Conservation (phyloP, 1,140 invertebrate genomes). For the Drosophila tani region DNA sequence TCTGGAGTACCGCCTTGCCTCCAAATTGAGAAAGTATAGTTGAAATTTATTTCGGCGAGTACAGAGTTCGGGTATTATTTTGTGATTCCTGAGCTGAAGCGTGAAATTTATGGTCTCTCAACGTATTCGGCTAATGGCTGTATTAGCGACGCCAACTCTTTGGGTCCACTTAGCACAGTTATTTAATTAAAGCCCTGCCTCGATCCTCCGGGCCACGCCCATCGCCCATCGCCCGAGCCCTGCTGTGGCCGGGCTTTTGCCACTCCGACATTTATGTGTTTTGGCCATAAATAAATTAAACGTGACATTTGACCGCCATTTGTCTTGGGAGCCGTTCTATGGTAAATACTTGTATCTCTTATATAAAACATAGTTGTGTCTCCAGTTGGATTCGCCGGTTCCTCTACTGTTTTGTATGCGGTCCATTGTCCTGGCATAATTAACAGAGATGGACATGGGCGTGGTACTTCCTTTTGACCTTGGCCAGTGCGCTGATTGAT, state of each 20-base stretch:
- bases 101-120: constrained; percentile 68
- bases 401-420: constrained; percentile 60
- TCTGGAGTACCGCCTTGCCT: constrained; percentile 12
- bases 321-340: constrained; percentile 65
- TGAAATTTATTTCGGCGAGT: constrained; percentile 18
- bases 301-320: constrained; percentile 82
- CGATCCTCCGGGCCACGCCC: constrained; percentile 2
- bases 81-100: constrained; percentile 26
- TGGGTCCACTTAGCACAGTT: constrained; percentile 74
- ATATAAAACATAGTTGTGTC: constrained; percentile 69
- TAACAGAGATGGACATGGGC: constrained; percentile 60
- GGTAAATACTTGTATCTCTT: constrained; percentile 71
- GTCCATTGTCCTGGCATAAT: constrained; percentile 67
- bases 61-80: constrained; percentile 29
- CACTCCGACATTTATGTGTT: constrained; percentile 17
- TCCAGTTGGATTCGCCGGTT: constrained; percentile 22
- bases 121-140: constrained; percentile 75
- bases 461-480: constrained; percentile 52
- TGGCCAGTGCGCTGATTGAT: constrained; percentile 74
- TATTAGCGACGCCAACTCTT: constrained; percentile 76
- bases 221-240: constrained; percentile 3
- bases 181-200: constrained; percentile 70
- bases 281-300: constrained; percentile 78
- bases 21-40: constrained; percentile 11
- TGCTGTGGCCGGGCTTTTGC: constrained; percentile 1